Base-by-base conservation (phyloP, 1,140 invertebrate genomes). In the Brachionus calyciflorus region DNA sequence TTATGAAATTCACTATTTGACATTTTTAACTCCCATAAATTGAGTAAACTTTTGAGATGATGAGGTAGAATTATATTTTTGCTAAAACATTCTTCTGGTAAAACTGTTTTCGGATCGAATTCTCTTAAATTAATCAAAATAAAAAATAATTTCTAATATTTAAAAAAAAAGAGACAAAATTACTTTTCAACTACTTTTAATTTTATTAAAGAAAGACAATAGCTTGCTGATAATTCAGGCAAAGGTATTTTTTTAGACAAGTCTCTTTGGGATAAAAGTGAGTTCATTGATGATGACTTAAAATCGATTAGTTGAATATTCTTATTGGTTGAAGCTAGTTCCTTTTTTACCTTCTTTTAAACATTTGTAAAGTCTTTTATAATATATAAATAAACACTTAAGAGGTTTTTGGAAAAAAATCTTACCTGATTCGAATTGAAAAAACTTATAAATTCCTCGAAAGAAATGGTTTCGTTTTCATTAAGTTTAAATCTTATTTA, bases 21-120 rank as follows among this genome's bases (percentile, higher is more conserved):
- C 17, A 55, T 21, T n/a, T 40, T 41, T 26, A 76, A 10, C 3
- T 57, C 40, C 5, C 49, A 48, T n/a, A 30, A 37, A 2, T 17
- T 12, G 21, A 76, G 37, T 33, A 76, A 48, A n/a, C 9, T 0
- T 12, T 55, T 44, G 10, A 76, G 57, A 48, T 76, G 73, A 44
- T 57, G 26, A 40, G 49, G 51, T 19, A 76, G 12, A n/a, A 76
- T 30, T 9, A 55, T 12, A 51, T 24, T 55, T 26, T 60, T 55
- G 10, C 6, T 26, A 44, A 76, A 60, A 48, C 73, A 76, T 41
- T 76, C 73, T 37, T 60, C 24, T 21, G 73, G 73, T 14, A 76
- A 76, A 48, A 41, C 40, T 26, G 55, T 41, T 37, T 55, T 55
- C 17, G 73, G 73, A n/a, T 41, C 33, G 30, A 76, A 76, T 17